Conservation (phyloP, 2,113 vertebrate genomes). For the Lepus timidus region DNA sequence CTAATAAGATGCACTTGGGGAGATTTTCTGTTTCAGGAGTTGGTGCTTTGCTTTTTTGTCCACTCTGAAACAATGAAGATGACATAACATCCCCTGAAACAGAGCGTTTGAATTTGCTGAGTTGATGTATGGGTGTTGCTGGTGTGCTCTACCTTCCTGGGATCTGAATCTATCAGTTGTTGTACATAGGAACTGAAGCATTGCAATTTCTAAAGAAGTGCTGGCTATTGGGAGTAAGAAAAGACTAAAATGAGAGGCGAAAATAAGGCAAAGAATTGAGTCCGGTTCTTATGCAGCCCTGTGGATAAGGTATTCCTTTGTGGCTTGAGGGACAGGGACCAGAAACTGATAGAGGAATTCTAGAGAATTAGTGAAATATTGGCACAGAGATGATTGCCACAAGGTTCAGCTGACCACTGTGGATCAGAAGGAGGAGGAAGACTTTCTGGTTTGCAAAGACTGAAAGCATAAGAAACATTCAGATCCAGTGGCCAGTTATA, state of each 20-base stretch:
- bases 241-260: neutral
- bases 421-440: neutral
- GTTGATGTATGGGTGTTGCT: neutral
- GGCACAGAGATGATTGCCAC: neutral
- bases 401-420: neutral
- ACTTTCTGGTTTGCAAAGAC: neutral
- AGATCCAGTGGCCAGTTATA: neutral
- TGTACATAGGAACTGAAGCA: neutral
- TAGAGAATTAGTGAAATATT: neutral
- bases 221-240: neutral
- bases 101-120: neutral
- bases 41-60: neutral
- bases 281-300: neutral
- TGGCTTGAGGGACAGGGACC: neutral
- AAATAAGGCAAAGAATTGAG: neutral
- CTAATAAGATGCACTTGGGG: neutral
- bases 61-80: neutral
- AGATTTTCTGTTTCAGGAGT: constrained; percentile 1
- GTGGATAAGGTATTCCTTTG: neutral
- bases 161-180: neutral
- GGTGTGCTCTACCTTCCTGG: no score
- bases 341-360: constrained; percentile 7
- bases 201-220: neutral
- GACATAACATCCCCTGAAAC: neutral
- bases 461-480: neutral